Conservation (phyloP, 2,113 vertebrate genomes). For the Gadus macrocephalus region DNA sequence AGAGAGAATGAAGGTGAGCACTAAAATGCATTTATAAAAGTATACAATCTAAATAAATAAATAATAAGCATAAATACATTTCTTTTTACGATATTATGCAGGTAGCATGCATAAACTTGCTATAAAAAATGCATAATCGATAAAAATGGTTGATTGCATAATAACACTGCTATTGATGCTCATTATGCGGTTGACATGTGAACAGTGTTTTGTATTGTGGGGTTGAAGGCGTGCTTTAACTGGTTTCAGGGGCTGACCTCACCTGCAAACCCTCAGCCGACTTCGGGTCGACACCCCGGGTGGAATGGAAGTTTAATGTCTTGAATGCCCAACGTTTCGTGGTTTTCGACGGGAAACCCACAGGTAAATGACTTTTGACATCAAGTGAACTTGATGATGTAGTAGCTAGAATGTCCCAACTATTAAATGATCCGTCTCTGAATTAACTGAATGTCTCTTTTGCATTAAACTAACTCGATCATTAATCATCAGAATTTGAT, state of each 20-base stretch:
- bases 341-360: slow-evolving; percentile 47
- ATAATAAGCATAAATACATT: not conserved
- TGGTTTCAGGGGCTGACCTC: slow-evolving; percentile 61
- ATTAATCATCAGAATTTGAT: too few species aligned
- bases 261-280: slow-evolving; percentile 54
- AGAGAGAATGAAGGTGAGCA: slow-evolving; percentile 65
- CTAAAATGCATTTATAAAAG: not conserved
- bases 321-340: slow-evolving; percentile 53
- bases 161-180: not conserved
- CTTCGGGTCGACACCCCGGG: slow-evolving; percentile 58
- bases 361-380: slow-evolving; percentile 43
- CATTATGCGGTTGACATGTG: not conserved
- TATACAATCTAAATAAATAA: not conserved
- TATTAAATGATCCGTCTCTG: too few species aligned
- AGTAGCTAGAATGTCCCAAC: not conserved
- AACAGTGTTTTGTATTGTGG: not conserved
- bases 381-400: too few species aligned
- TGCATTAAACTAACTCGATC: too few species aligned
- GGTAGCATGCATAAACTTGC: too few species aligned
- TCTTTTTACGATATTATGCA: not conserved
- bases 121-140: too few species aligned
- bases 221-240: not conserved
- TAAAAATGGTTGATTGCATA: not conserved
- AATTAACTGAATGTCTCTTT: too few species aligned
- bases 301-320: slow-evolving; percentile 72